Conservation (phyloP, 2,797 vertebrate species). For the Peromyscus attwateri region DNA sequence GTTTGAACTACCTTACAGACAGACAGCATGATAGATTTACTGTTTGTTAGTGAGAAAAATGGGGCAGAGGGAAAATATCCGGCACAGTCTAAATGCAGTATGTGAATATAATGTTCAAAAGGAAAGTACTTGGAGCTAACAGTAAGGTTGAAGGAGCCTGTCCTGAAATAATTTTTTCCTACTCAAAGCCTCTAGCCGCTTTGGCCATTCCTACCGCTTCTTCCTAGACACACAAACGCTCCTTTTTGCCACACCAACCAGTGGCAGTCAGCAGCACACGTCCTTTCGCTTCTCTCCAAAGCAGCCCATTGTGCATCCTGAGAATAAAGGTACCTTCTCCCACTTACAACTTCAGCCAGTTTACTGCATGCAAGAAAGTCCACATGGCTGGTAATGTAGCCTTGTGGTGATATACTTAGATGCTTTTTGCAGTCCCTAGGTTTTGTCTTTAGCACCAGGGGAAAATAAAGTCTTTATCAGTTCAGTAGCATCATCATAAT, state of each 20-base stretch:
- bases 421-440: not conserved
- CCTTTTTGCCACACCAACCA: not conserved
- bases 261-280: not conserved
- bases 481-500: not conserved
- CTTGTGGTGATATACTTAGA: not conserved
- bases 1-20: slow-evolving; percentile 20
- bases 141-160: not conserved
- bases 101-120: slow-evolving; percentile 45
- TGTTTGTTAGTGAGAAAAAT: slow-evolving; percentile 64
- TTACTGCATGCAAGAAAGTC: not conserved
- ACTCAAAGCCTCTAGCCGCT: not conserved
- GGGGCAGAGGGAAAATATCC: slow-evolving; percentile 23
- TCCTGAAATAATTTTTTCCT: not conserved
- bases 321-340: not conserved
- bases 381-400: not conserved
- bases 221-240: not conserved
- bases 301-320: not conserved
- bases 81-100: not conserved
- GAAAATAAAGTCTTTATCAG: not conserved
- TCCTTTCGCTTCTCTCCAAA: not conserved
- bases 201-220: not conserved
- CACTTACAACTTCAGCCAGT: not conserved
- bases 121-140: not conserved
- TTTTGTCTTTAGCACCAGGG: not conserved
- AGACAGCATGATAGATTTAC: slow-evolving; percentile 61